These are phyloP conservation scores for Amphipoea lucens DNA, from an alignment of 2,888 invertebrate species.

Conservation along the genomic window DNA sequence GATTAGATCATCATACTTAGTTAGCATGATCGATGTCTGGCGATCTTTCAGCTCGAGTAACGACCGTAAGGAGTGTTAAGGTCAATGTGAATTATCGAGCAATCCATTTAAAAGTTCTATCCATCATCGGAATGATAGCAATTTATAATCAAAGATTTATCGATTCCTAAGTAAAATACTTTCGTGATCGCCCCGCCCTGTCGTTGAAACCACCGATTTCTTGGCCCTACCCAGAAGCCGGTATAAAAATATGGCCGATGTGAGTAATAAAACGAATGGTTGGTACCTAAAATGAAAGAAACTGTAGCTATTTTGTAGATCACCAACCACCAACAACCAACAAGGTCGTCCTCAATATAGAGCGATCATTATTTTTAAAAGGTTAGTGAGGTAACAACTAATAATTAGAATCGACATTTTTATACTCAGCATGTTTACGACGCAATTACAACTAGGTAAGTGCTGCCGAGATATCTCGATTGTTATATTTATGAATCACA, in stretches of 20 bases:
- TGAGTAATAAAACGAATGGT: constrained; percentile 53
- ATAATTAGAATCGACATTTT: constrained; percentile 43
- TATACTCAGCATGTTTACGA: constrained; percentile 52
- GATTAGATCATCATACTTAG: constrained; percentile 35
- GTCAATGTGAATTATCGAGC: constrained; percentile 46
- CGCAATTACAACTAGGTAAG: constrained; percentile 71
- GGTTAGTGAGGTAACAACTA: constrained; percentile 29
- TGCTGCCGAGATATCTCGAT: constrained; percentile 59
- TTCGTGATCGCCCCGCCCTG: constrained; percentile 54
- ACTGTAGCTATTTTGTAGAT: constrained; percentile 53
- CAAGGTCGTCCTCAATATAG: constrained; percentile 53
- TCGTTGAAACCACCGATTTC: constrained; percentile 48
- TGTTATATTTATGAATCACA: constrained; percentile 74
- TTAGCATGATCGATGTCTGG: constrained; percentile 43
- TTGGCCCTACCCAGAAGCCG: constrained; percentile 60
- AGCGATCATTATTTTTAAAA: constrained; percentile 58
- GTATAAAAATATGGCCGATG: constrained; percentile 55
- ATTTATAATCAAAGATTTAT: constrained; percentile 63
- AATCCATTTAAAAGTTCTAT: constrained; percentile 54
- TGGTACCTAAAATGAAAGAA: constrained; percentile 37
- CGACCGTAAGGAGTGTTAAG: constrained; percentile 50
- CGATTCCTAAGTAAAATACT: constrained; percentile 50
- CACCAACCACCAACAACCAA: too few relatives aligned
- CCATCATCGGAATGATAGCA: constrained; percentile 53
- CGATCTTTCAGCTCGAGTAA: constrained; percentile 30